Evolutionary conservation across 2,888 invertebrate species (phyloP).

Genomic region (Eustalomyia histrio): DNA sequence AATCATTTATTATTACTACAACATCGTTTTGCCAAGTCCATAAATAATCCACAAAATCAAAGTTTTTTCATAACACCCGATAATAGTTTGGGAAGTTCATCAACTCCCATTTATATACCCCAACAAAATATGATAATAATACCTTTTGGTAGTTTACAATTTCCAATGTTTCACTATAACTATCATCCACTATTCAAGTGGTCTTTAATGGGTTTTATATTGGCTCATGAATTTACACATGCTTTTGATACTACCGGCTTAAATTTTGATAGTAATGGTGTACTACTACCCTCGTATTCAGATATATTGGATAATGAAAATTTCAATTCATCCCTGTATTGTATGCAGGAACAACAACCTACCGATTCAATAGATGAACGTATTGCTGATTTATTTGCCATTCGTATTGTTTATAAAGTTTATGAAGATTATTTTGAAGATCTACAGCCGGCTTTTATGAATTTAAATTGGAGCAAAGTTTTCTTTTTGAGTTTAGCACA

Average conservation of each 20-base stretch:
- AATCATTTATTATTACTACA: slow-evolving; percentile 70
- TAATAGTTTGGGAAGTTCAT: slow-evolving; percentile 55
- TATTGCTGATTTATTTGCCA: slow-evolving; percentile 72
- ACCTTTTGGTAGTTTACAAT: slow-evolving; percentile 71
- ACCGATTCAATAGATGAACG: slow-evolving; percentile 71
- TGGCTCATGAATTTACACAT: slow-evolving; percentile 74
- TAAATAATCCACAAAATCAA: not conserved
- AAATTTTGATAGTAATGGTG: slow-evolving; percentile 66
- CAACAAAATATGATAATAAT: slow-evolving; percentile 71
- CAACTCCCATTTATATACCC: slow-evolving; percentile 70
- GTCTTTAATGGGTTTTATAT: slow-evolving; percentile 72
- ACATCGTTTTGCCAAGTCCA: slow-evolving; percentile 55
- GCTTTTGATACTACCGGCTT: slow-evolving; percentile 71
- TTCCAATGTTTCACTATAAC: slow-evolving; percentile 65
- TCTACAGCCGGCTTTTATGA: not conserved
- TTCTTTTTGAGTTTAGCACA: slow-evolving; percentile 75
- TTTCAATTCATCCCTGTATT: slow-evolving; percentile 52
- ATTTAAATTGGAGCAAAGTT: slow-evolving; percentile 60
- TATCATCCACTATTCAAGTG: slow-evolving; percentile 70
- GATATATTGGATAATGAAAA: not conserved
- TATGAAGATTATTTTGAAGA: slow-evolving; percentile 63
- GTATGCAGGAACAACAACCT: slow-evolving; percentile 65
- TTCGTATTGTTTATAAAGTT: slow-evolving; percentile 71
- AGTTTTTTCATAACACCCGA: slow-evolving; percentile 28
- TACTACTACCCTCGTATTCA: slow-evolving; percentile 10